Base-by-base conservation (phyloP, 2,888 invertebrate genomes). In the Linnaemya tessellans region DNA sequence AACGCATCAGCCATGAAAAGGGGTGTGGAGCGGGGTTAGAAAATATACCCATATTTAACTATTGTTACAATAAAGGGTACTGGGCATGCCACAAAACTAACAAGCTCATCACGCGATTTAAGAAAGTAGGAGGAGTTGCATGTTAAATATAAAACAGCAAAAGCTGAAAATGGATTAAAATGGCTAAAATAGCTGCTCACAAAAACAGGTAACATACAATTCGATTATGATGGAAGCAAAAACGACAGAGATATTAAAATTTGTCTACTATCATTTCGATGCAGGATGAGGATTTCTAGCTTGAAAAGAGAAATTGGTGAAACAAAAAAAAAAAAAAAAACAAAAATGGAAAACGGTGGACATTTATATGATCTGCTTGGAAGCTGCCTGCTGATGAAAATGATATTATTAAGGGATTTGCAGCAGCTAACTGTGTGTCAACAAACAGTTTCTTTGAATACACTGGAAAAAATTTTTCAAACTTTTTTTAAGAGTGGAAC, bases 161-260 rank as follows among this genome's bases (percentile, higher is more conserved):
- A 67, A 71, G 65, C 46, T 71, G 30, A 65, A 79, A 62, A 60
- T 49, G 38, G 38, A 22, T 68, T 68, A 18, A 65, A 67, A 1
- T 43, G 25, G 46, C 74, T 84, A 74, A 62, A 70, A 74, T n/a
- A 70, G 79, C 70, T 64, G 64, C 79, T 84, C 43, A 75, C 43
- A 80, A 84, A 87, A 90, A 90, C 90, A 91, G 90, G 90, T 91
- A 90, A 89, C 87, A 88, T 81, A 82, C 87, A 87, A 85, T 88
- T 89, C 89, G 89, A 88, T 77, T 62, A 73, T 56, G 64, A 64
- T 30, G 49, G 67, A 46, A 68, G 46, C 20, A 20, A 65, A 75
- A 70, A 38, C 0, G 3, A 64, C 54, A 13, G 11, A 89, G 90
- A 90, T 90, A 11, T 64, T n/a, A 41, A 25, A 3, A 38, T 46